Conservation (phyloP, 2,888 invertebrate genomes). For the Noctua pronuba region DNA sequence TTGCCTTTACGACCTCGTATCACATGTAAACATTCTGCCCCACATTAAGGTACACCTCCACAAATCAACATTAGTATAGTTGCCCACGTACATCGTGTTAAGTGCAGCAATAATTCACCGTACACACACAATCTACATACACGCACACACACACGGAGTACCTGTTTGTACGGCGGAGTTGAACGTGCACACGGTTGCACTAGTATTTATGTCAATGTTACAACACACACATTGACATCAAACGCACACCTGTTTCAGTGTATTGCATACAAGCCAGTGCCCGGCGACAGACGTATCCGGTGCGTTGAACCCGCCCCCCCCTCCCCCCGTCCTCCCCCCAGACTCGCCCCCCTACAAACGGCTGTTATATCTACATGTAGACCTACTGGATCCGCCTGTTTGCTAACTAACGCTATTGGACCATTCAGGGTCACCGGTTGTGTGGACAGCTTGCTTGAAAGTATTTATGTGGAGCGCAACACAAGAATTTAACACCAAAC, state of each 20-base stretch:
- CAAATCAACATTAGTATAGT: conserved; percentile 79
- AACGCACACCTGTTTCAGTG: conserved; percentile 83
- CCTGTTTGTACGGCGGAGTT: conserved; percentile 63
- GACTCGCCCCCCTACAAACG: conserved; percentile 69
- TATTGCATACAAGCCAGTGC: conserved; percentile 78
- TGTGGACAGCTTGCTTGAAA: conserved; percentile 72
- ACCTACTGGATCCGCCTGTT: conserved; percentile 75
- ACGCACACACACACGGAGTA: conserved; percentile 53
- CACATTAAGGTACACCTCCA: conserved; percentile 81
- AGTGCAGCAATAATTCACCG: conserved; percentile 81
- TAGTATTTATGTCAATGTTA: conserved; percentile 90
- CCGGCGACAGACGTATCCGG: conserved; percentile 88
- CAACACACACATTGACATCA: conserved; percentile 75
- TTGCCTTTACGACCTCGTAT: conserved; percentile 80
- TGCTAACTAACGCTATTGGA: conserved; percentile 77
- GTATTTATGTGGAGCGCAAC: conserved; percentile 60
- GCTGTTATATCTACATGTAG: conserved; percentile 73
- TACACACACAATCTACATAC: conserved; percentile 70
- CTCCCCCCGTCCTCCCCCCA: conserved; percentile 71
- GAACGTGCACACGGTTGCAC: conserved; percentile 75
- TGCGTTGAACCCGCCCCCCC: conserved; percentile 87
- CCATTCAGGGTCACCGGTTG: conserved; percentile 76
- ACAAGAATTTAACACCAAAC: conserved; percentile 64
- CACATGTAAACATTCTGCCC: conserved; percentile 83
- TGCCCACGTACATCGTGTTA: conserved; percentile 78